phyloP scores from a whole-genome alignment of 2,113 vertebrate species.

The Dicerorhinus sumatrensis region DNA sequence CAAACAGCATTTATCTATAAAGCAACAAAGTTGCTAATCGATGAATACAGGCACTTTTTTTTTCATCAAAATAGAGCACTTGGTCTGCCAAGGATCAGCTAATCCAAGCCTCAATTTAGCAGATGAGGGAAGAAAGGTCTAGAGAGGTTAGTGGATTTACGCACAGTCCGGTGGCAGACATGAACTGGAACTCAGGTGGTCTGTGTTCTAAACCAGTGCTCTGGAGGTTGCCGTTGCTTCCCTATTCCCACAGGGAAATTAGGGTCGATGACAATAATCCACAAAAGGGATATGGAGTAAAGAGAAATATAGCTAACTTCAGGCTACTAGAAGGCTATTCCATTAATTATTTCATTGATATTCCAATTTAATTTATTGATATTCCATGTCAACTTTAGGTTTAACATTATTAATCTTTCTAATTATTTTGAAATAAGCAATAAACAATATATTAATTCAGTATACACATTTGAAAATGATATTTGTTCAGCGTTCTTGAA shows the following conservation, averaged over 20 bases:
- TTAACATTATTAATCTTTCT: background rate
- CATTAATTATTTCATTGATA: background rate
- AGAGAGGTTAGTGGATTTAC: background rate
- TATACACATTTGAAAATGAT: background rate
- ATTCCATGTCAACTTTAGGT: background rate
- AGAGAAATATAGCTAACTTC: background rate
- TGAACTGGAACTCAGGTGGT: background rate
- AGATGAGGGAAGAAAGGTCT: background rate
- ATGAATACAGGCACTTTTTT: background rate
- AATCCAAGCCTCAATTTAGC: background rate
- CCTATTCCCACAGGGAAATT: background rate
- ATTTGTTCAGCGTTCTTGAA: background rate
- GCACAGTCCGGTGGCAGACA: background rate
- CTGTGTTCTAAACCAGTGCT: background rate
- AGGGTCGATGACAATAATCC: background rate
- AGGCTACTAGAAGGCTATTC: background rate
- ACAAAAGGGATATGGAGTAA: background rate
- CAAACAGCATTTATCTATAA: constrained; percentile 37
- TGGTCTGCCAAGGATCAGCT: background rate
- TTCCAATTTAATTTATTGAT: background rate
- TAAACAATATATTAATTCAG: background rate
- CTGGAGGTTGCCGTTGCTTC: background rate
- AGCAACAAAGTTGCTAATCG: background rate
- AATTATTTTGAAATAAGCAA: constrained; percentile 32
- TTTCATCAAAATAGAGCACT: background rate